phyloP scores from a whole-genome alignment of 2,113 vertebrate species.

The Amphiprion ocellaris region DNA sequence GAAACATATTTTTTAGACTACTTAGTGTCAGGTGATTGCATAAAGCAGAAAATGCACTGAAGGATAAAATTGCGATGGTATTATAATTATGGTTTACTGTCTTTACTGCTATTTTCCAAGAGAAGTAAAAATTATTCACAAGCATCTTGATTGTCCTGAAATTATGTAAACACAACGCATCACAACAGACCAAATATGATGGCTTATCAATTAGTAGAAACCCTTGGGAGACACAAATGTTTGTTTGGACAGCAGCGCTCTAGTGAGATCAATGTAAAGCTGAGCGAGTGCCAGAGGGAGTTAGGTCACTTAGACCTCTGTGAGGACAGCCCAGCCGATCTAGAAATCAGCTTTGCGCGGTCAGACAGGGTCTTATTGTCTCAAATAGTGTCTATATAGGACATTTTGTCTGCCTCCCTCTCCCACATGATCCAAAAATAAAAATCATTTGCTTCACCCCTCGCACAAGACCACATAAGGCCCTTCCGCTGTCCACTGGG shows the following conservation, averaged over 20 bases:
- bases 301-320: slow-evolving; percentile 8
- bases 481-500: slow-evolving; percentile 25
- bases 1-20: background rate
- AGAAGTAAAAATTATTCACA: background rate
- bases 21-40: background rate
- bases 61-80: background rate
- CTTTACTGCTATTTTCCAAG: background rate
- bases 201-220: background rate
- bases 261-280: slow-evolving; percentile 7
- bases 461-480: slow-evolving; percentile 38
- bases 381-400: slow-evolving; percentile 25
- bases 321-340: slow-evolving; percentile 10
- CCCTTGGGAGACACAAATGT: background rate
- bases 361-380: slow-evolving; percentile 36
- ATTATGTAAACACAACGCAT: background rate
- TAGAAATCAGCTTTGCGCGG: background rate
- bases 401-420: slow-evolving; percentile 40
- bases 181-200: background rate
- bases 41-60: background rate
- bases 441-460: slow-evolving; percentile 47
- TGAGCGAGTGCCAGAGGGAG: slow-evolving; percentile 5
- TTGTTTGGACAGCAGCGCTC: slow-evolving; percentile 7
- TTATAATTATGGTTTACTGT: background rate
- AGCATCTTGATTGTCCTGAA: background rate
- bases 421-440: slow-evolving; percentile 65